A percentile compares a stretch with the other conserved stretches of the same genome.
phyloP scores from a whole-genome alignment of 2,888 invertebrate genomes.

The Antitype chi region DNA sequence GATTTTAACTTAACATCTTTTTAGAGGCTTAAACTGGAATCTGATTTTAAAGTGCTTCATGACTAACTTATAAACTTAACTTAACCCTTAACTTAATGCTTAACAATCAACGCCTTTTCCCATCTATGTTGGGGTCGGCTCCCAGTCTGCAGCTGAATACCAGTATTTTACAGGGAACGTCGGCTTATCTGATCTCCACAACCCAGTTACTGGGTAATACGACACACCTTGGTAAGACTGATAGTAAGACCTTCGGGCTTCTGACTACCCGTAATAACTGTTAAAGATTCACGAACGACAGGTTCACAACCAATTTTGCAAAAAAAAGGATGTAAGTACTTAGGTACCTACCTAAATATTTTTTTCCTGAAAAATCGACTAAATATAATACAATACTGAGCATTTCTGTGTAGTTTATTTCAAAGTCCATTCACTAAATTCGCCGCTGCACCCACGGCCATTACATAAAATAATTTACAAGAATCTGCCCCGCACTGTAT shows the following conservation, averaged over 20 bases:
- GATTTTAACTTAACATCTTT: slow-evolving; percentile 47
- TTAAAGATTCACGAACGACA: too few relatives aligned
- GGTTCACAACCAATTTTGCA: too few relatives aligned
- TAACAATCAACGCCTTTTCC: neutral
- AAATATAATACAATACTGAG: neutral
- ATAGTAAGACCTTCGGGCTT: too few relatives aligned
- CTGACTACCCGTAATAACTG: too few relatives aligned
- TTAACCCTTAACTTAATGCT: neutral
- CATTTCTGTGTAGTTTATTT: slow-evolving; percentile 14
- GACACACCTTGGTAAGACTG: too few relatives aligned
- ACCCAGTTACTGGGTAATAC: too few relatives aligned
- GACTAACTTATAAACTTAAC: slow-evolving; percentile 11
- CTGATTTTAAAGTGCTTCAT: slow-evolving; percentile 25
- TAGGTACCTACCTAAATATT: neutral
- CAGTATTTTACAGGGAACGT: too few relatives aligned
- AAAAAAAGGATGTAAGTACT: too few relatives aligned
- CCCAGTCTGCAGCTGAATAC: too few relatives aligned
- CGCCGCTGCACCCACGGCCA: neutral
- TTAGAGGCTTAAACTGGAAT: slow-evolving; percentile 34
- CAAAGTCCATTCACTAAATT: slow-evolving; percentile 21
- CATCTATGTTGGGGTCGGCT: too few relatives aligned
- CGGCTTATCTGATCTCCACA: too few relatives aligned
- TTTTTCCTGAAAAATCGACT: neutral
- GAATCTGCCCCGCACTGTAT: slow-evolving; percentile 23
- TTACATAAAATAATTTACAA: slow-evolving; percentile 35